These are phyloP conservation scores for Meta bourneti DNA, from an alignment of 2,888 invertebrate species.

Conservation along the genomic window DNA sequence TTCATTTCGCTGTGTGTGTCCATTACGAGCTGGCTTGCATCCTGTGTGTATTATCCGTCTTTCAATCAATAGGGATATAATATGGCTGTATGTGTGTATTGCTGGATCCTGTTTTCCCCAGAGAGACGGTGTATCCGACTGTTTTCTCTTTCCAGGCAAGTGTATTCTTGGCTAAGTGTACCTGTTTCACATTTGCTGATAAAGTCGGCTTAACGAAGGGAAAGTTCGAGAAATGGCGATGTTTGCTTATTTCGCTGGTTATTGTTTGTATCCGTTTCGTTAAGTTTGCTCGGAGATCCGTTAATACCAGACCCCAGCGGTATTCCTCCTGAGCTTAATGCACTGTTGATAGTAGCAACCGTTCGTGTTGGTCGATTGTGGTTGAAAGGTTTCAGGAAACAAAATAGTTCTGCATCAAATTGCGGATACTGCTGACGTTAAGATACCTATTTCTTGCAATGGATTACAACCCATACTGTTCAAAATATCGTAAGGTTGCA, in stretches of 20 bases:
- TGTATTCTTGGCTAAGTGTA: slow-evolving; percentile 13
- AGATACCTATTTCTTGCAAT: too few relatives aligned
- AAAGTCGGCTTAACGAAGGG: slow-evolving; percentile 33
- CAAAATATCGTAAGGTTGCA: too few relatives aligned
- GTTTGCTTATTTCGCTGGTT: neutral
- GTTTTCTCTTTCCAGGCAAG: neutral
- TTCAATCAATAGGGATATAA: slow-evolving; percentile 53
- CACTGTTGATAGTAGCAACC: neutral
- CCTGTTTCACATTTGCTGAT: slow-evolving; percentile 32
- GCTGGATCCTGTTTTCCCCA: slow-evolving; percentile 24
- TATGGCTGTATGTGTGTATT: slow-evolving; percentile 27
- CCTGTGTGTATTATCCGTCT: slow-evolving; percentile 13
- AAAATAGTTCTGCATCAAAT: too few relatives aligned
- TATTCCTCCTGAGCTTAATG: neutral
- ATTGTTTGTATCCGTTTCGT: slow-evolving; percentile 1
- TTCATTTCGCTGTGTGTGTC: neutral
- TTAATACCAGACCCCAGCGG: neutral
- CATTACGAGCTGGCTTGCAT: slow-evolving; percentile 25
- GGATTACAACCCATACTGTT: too few relatives aligned
- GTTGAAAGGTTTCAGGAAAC: too few relatives aligned
- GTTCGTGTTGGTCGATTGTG: too few relatives aligned
- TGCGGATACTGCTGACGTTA: too few relatives aligned
- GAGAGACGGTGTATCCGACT: neutral
- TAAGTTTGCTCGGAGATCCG: neutral
- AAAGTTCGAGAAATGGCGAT: neutral